phyloP scores from a whole-genome alignment of 2,797 vertebrate genomes.

The Sebastes matsubarae region DNA sequence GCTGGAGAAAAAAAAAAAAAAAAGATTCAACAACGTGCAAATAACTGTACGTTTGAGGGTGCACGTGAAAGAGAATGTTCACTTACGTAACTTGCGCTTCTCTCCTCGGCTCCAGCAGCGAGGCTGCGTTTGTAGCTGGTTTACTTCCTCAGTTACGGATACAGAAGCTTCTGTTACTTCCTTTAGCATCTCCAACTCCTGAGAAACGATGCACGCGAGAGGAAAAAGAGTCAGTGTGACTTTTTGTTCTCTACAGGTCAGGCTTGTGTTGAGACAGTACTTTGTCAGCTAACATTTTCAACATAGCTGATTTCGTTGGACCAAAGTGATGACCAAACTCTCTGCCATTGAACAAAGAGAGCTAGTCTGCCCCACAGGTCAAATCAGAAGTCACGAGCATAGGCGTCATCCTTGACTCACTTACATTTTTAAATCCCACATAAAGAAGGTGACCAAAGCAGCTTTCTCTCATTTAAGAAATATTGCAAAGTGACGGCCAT shows the following conservation, averaged over 20 bases:
- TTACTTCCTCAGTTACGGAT: conserved; percentile 51
- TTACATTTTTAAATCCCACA: not conserved
- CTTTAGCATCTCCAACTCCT: conserved; percentile 78
- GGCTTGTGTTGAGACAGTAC: not conserved
- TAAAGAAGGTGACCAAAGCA: not conserved
- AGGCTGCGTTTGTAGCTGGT: conserved; percentile 59
- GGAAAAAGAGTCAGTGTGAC: not conserved
- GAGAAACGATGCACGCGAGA: not conserved
- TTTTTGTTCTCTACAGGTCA: not conserved
- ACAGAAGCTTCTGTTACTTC: conserved; percentile 71
- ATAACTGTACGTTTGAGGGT: not conserved
- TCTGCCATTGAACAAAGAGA: not conserved
- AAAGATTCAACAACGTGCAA: not conserved
- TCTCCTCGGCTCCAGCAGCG: conserved; percentile 71
- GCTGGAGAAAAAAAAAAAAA: conserved; percentile 57
- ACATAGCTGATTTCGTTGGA: not conserved
- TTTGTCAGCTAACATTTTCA: not conserved
- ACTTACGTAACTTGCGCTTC: conserved; percentile 73
- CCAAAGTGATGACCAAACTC: fast-evolving
- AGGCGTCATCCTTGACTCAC: no score
- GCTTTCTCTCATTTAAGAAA: not conserved
- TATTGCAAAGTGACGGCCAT: not conserved
- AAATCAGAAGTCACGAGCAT: not conserved
- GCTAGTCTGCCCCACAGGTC: not conserved
- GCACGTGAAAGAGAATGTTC: not conserved